phyloP scores from a whole-genome alignment of 1,140 invertebrate genomes.

The Drosophila virilis region DNA sequence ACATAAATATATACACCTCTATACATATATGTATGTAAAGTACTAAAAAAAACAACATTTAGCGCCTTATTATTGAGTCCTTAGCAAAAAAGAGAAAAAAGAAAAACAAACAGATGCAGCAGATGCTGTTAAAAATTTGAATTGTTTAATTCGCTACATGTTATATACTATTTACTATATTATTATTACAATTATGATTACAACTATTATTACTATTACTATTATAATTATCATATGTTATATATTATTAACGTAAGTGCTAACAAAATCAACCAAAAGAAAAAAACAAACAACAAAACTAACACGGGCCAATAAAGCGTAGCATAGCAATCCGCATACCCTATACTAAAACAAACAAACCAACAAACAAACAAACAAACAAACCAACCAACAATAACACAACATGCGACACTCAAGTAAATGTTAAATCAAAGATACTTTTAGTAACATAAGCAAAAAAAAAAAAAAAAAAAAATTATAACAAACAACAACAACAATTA shows the following conservation, averaged over 20 bases:
- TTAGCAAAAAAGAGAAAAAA: constrained; percentile 53
- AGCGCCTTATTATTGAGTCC: constrained; percentile 77
- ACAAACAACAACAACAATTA: constrained; percentile 34
- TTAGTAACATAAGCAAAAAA: constrained; percentile 50
- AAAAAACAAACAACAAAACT: background rate
- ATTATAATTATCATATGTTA: constrained; percentile 51
- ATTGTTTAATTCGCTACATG: constrained; percentile 70
- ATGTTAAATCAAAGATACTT: constrained; percentile 78
- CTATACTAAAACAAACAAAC: constrained; percentile 8
- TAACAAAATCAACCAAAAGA: constrained; percentile 48
- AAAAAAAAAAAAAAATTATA: constrained; percentile 33
- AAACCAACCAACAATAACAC: constrained; percentile 16
- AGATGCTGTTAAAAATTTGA: constrained; percentile 43
- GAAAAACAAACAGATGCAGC: constrained; percentile 12
- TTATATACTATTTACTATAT: constrained; percentile 53
- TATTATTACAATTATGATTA: constrained; percentile 29
- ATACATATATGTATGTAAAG: constrained; percentile 29
- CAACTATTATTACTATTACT: constrained; percentile 36
- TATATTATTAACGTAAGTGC: constrained; percentile 45
- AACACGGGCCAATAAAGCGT: constrained; percentile 51
- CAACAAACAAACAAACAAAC: constrained; percentile 12
- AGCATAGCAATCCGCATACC: constrained; percentile 48
- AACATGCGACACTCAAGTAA: constrained; percentile 68
- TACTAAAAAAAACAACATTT: constrained; percentile 51
- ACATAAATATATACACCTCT: constrained; percentile 20